A percentile compares a stretch with the other conserved stretches of the same genome.
Evolutionary conservation across 2,797 vertebrate species (phyloP).

Genomic region (Apogon hyalosoma): DNA sequence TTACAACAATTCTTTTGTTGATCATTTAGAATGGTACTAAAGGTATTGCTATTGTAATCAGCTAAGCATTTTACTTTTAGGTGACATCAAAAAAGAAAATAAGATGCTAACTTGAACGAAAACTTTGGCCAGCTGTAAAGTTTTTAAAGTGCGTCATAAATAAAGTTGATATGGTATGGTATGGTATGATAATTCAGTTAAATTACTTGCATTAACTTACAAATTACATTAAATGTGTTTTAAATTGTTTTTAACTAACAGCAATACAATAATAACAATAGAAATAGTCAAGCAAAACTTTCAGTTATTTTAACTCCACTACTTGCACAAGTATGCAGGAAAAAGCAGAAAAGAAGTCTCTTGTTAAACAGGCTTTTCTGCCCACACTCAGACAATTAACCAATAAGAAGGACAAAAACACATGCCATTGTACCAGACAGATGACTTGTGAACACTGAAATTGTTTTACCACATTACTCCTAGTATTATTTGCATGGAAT

Average conservation of each 20-base stretch:
- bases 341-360: not conserved
- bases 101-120: not conserved
- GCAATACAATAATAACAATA: not conserved
- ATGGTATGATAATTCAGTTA: too few relatives aligned
- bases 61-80: too few relatives aligned
- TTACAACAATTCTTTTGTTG: too few relatives aligned
- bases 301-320: too few relatives aligned
- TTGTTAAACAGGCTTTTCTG: slow-evolving; percentile 28
- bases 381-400: not conserved
- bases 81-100: not conserved
- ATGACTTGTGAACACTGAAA: slow-evolving; percentile 7
- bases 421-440: not conserved
- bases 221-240: not conserved
- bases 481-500: slow-evolving; percentile 59
- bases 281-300: not conserved
- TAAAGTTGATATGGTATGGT: too few relatives aligned
- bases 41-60: too few relatives aligned
- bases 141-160: too few relatives aligned
- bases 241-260: not conserved
- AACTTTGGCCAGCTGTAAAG: too few relatives aligned
- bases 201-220: too few relatives aligned
- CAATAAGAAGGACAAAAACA: not conserved
- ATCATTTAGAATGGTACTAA: too few relatives aligned
- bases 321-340: not conserved
- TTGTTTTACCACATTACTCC: slow-evolving; percentile 59